Conservation (phyloP, 2,113 vertebrate genomes). For the Recurvirostra avosetta region DNA sequence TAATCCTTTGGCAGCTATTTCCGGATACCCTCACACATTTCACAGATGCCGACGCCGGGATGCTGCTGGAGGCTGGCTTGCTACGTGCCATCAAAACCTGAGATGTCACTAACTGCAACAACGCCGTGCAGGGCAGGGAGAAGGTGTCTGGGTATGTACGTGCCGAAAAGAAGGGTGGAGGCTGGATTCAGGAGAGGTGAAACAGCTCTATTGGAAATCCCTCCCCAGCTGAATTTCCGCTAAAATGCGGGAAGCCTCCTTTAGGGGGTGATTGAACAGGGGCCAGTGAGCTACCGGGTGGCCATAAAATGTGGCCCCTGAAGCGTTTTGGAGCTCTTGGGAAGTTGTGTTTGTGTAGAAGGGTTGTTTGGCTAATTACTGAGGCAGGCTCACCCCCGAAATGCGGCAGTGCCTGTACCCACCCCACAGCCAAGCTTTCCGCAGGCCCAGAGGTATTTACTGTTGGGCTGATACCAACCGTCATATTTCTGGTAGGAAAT, state of each 20-base stretch:
- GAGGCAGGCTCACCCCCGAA: not conserved
- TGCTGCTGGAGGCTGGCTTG: not conserved
- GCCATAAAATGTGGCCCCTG: not conserved
- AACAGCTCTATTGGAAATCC: not conserved
- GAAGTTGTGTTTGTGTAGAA: constrained; percentile 14
- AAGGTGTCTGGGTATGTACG: not conserved
- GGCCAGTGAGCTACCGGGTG: not conserved
- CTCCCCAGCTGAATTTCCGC: not conserved
- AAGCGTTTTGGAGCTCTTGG: not conserved
- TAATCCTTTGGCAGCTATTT: not conserved
- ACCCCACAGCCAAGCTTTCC: not conserved
- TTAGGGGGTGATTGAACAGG: not conserved
- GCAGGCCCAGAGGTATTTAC: not conserved
- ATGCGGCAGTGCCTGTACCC: not conserved
- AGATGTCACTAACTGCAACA: not conserved
- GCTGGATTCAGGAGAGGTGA: not conserved
- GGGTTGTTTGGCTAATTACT: not conserved
- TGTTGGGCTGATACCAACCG: not conserved
- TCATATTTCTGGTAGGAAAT: not conserved
- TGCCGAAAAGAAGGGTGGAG: not conserved
- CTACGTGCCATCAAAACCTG: fast-evolving
- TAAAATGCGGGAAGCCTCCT: not conserved
- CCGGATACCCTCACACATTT: not conserved
- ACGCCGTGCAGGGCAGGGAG: not conserved
- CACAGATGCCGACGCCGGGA: not conserved